Conservation (phyloP, 2,113 vertebrate species). For the Semicossyphus pulcher region DNA sequence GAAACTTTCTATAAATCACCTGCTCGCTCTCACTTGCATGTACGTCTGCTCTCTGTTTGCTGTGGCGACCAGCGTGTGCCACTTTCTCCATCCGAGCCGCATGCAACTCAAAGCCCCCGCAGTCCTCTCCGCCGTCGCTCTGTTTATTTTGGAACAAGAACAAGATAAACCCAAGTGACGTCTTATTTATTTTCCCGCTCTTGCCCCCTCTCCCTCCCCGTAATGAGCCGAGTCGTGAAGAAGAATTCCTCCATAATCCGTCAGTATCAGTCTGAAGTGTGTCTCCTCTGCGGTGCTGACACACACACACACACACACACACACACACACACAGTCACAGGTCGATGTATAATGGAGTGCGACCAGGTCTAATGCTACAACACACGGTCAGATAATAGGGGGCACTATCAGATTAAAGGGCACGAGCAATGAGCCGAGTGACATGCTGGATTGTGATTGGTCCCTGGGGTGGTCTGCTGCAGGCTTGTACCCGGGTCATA, state of each 20-base stretch:
- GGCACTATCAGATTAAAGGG: constrained; percentile 90
- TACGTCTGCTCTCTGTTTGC: constrained; percentile 62
- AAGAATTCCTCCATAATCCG: constrained; percentile 88
- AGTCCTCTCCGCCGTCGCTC: constrained; percentile 78
- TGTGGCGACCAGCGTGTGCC: constrained; percentile 52
- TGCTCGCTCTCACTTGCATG: constrained; percentile 74
- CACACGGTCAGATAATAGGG: constrained; percentile 87
- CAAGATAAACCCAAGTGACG: constrained; percentile 89
- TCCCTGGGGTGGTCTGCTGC: constrained; percentile 87
- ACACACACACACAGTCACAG: constrained; percentile 52
- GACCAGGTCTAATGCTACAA: constrained; percentile 87
- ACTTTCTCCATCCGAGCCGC: constrained; percentile 22
- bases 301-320: constrained; percentile 70
- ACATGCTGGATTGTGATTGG: constrained; percentile 83
- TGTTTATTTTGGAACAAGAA: constrained; percentile 94
- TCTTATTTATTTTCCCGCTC: constrained; percentile 88
- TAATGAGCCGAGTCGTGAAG: constrained; percentile 86
- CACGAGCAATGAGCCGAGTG: constrained; percentile 90
- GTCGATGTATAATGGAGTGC: constrained; percentile 79
- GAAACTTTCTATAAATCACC: constrained; percentile 85
- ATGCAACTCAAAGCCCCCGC: constrained; percentile 59
- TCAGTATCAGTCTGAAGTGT: constrained; percentile 81
- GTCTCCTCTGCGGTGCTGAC: constrained; percentile 86
- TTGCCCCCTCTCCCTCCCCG: constrained; percentile 80
- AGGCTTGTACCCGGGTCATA: constrained; percentile 7